Base-by-base conservation (phyloP, 2,113 vertebrate species). In the Dicerorhinus sumatrensis region DNA sequence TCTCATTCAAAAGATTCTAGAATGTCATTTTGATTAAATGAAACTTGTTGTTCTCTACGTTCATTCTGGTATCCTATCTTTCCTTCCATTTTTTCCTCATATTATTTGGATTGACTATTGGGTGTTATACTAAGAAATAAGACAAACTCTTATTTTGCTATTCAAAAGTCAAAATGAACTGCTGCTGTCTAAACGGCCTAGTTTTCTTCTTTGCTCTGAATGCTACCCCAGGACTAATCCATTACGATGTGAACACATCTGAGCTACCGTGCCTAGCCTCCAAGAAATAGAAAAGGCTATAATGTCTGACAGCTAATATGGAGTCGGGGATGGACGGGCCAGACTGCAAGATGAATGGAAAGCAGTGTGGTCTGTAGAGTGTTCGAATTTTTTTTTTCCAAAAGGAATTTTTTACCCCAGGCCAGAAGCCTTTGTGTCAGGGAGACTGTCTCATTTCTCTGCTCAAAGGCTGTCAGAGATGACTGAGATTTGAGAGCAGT, bases 401-500 rank as follows among this genome's bases (percentile, higher is more conserved):
- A 99, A 99, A 99, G 98, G 98, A 99, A 98, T 98, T 99, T 99
- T 99, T 99, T 98, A 99, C 99, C 99, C 97, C 98, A 97, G 99
- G 99, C 99, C 99, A 99, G 98, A 98, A 99, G 99, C 98, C 98
- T 99, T 99, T 99, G 98, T 99, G 98, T 99, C 98, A 99, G 98
- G 97, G 98, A 99, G 98, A 98, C 99, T 99, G 99, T 98, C 99
- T 99, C 98, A 98, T 99, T 99, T 99, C 99, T 99, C 98, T 98
- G 98, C 99, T 99, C 99, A 99, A 99, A 99, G 98, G 98, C 99
- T 99, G 99, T 99, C 99, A 99, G 98, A 99, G 98, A 99, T 99
- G 99, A 99, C 98, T 99, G 99, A 99, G 98, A 98, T 99, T 98
- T 99, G 98, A 99, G 99, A 99, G 99, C 98, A 98, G 98, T 98